Conservation (phyloP, 2,888 invertebrate genomes). For the Tuberolachnus salignus region DNA sequence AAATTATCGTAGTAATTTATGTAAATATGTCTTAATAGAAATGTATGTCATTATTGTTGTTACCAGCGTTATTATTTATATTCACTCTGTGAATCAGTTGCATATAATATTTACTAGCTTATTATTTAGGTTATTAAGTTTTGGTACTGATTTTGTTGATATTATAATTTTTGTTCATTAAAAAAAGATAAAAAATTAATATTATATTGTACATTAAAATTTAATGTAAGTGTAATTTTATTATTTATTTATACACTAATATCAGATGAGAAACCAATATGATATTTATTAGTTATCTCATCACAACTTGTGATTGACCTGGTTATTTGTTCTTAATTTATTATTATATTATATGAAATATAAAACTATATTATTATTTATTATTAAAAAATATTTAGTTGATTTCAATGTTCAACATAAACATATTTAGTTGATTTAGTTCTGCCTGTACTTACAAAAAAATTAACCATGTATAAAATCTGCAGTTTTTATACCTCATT, state of each 20-base stretch:
- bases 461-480: background rate
- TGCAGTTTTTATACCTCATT: background rate
- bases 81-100: constrained; percentile 32
- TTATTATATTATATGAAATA: constrained; percentile 40
- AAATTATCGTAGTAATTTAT: constrained; percentile 44
- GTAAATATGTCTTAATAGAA: constrained; percentile 47
- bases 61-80: constrained; percentile 48
- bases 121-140: constrained; percentile 53
- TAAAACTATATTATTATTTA: constrained; percentile 43
- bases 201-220: constrained; percentile 46
- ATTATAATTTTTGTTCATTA: constrained; percentile 42
- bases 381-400: constrained; percentile 14
- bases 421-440: background rate
- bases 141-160: constrained; percentile 56
- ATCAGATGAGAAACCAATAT: constrained; percentile 44
- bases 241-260: constrained; percentile 48
- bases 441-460: background rate
- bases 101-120: constrained; percentile 45
- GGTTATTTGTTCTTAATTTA: constrained; percentile 47
- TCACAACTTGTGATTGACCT: constrained; percentile 40
- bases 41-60: constrained; percentile 49
- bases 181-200: constrained; percentile 31
- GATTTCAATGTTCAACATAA: constrained; percentile 1
- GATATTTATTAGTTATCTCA: constrained; percentile 49
- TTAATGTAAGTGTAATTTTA: constrained; percentile 25